Percentiles rank a stretch among this genome's conserved stretches.
phyloP scores from a whole-genome alignment of 2,113 vertebrate genomes.

The Hyperoodon ampullatus region DNA sequence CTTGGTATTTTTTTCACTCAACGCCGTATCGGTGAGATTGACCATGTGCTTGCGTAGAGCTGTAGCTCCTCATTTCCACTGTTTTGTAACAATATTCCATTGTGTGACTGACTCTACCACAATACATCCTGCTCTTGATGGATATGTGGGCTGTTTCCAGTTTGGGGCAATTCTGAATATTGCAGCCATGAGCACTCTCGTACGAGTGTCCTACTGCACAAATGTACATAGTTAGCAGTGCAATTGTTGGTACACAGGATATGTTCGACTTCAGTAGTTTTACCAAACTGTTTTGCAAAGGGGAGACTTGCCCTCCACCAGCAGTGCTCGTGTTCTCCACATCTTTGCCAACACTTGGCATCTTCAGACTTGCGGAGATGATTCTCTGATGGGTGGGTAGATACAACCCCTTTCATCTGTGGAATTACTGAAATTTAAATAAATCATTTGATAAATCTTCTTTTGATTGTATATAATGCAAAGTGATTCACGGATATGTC shows the following conservation, averaged over 20 bases:
- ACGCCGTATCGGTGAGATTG: background rate
- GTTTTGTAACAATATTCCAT: background rate
- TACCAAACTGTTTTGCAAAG: background rate
- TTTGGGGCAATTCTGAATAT: slow-evolving; percentile 2
- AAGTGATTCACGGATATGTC: background rate
- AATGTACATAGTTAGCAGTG: background rate
- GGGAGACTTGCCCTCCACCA: background rate
- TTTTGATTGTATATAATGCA: background rate
- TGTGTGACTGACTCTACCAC: background rate
- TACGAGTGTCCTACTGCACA: background rate
- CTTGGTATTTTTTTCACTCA: background rate
- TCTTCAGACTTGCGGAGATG: background rate
- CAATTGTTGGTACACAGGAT: background rate
- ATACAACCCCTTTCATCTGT: background rate
- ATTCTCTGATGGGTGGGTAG: background rate
- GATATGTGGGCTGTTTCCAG: slow-evolving; percentile 7
- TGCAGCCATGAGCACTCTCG: background rate
- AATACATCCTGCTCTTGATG: background rate
- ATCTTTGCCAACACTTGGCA: background rate
- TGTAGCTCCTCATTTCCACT: background rate
- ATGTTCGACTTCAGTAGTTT: background rate
- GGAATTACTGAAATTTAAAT: slow-evolving; percentile 43
- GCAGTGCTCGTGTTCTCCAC: background rate
- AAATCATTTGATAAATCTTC: background rate
- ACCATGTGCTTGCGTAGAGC: background rate